Conservation (phyloP, 2,888 invertebrate species). For the Chrysopilus asiliformis region DNA sequence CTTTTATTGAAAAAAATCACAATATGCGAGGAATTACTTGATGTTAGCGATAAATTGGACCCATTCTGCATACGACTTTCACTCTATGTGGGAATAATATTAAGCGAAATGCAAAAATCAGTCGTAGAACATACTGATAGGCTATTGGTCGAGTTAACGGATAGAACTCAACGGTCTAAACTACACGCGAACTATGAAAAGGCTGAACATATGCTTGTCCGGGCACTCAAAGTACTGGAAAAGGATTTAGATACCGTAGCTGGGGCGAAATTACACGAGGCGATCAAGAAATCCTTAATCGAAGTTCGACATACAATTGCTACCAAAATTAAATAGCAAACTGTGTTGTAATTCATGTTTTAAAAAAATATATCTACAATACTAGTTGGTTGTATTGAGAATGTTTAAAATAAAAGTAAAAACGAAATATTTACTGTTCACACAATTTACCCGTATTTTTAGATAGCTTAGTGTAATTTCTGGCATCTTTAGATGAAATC, state of each 20-base stretch:
- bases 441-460: too few species aligned
- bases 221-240: constrained; percentile 24
- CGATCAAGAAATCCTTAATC: too few species aligned
- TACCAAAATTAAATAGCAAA: too few species aligned
- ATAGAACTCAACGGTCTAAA: constrained; percentile 1
- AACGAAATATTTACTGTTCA: too few species aligned
- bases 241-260: constrained; percentile 30
- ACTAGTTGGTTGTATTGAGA: too few species aligned
- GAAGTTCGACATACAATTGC: too few species aligned
- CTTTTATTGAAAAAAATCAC: constrained; percentile 49
- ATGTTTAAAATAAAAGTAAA: too few species aligned
- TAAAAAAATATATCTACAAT: too few species aligned
- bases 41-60: constrained; percentile 50
- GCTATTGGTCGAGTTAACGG: constrained; percentile 10
- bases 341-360: too few species aligned
- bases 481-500: too few species aligned
- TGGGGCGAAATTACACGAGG: constrained; percentile 27
- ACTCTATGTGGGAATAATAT: constrained; percentile 63
- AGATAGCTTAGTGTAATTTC: too few species aligned
- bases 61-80: constrained; percentile 60
- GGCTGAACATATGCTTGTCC: constrained; percentile 20
- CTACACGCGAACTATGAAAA: constrained; percentile 13
- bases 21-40: constrained; percentile 52
- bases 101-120: constrained; percentile 54
- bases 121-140: constrained; percentile 40